A percentile compares a stretch with the other conserved stretches of the same genome.
phyloP scores from a whole-genome alignment of 1,140 invertebrate genomes.

The Schlechtendalia chinensis region DNA sequence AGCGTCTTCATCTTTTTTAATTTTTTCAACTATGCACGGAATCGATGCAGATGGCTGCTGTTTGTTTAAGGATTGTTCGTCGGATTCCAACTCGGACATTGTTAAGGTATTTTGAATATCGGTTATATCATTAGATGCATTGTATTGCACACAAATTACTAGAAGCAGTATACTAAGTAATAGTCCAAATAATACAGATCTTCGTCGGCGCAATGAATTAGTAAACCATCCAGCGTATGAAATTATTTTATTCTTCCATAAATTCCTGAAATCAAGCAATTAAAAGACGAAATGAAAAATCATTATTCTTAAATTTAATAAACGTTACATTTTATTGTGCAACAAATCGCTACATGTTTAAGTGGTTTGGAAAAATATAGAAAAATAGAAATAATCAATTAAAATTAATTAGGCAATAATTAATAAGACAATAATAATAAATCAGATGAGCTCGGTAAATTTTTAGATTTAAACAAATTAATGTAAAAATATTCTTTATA shows the following conservation, averaged over 20 bases:
- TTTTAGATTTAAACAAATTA: too few relatives aligned
- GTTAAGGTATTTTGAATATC: conserved; percentile 19
- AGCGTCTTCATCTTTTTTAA: conserved; percentile 12
- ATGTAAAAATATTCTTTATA: too few relatives aligned
- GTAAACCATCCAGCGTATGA: conserved; percentile 55
- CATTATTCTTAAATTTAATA: background rate
- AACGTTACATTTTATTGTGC: background rate
- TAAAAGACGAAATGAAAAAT: background rate
- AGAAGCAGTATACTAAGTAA: conserved; percentile 52
- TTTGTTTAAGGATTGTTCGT: conserved; percentile 14
- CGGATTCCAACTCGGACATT: background rate
- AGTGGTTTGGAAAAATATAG: background rate
- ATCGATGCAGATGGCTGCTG: background rate
- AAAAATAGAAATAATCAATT: background rate
- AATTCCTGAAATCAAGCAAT: conserved; percentile 17
- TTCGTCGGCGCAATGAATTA: conserved; percentile 55
- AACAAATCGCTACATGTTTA: background rate
- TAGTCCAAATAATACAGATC: conserved; percentile 54
- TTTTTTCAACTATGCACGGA: conserved; percentile 8
- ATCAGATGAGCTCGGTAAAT: background rate
- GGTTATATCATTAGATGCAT: conserved; percentile 48
- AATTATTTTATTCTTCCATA: conserved; percentile 48
- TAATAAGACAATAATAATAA: background rate
- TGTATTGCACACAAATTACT: conserved; percentile 55
- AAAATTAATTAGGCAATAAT: conserved; percentile 3